Conservation (phyloP, 2,797 vertebrate genomes). For the Chelonia mydas region DNA sequence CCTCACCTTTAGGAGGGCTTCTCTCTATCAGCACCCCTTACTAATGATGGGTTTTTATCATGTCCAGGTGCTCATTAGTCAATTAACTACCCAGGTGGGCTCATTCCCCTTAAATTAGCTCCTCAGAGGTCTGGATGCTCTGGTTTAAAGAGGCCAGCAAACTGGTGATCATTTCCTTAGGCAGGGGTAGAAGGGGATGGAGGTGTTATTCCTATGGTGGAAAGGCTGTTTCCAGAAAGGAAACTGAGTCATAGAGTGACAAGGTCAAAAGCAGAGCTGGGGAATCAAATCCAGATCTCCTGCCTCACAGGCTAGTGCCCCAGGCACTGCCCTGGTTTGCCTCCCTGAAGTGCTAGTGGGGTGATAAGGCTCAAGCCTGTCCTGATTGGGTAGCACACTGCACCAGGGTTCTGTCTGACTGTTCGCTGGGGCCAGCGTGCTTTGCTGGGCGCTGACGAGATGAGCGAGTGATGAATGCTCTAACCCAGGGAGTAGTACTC, state of each 20-base stretch:
- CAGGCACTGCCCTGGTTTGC: background rate
- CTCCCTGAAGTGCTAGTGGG: background rate
- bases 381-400: background rate
- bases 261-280: background rate
- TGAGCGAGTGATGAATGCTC: background rate
- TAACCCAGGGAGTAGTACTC: constrained; percentile 74
- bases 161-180: background rate
- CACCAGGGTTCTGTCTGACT: background rate
- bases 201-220: background rate
- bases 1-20: background rate
- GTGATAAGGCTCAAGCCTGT: background rate
- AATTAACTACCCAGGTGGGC: too few species aligned
- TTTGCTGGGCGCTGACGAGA: background rate
- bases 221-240: background rate
- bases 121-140: background rate
- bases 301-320: background rate
- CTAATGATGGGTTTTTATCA: background rate
- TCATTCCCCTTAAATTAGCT: background rate
- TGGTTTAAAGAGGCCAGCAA: background rate
- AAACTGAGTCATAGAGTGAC: background rate
- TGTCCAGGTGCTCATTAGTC: background rate
- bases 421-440: background rate
- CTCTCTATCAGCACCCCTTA: background rate
- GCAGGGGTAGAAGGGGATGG: background rate
- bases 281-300: background rate